Conservation (phyloP, 2,113 vertebrate species). For the Forbesichthys papilliferus region DNA sequence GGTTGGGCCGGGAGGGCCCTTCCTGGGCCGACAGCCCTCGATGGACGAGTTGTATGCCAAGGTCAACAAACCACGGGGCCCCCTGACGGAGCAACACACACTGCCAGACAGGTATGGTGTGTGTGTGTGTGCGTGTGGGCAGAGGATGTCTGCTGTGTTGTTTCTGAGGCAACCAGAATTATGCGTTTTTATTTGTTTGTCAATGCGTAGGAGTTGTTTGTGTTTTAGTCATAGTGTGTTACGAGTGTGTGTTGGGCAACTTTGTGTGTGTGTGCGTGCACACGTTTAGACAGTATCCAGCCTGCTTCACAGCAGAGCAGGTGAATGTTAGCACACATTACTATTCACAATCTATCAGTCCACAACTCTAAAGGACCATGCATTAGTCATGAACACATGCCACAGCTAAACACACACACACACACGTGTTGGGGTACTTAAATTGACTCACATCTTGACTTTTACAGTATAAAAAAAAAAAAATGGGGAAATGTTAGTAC, state of each 20-base stretch:
- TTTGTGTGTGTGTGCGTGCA: slow-evolving; percentile 1
- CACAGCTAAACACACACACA: slow-evolving; percentile 13
- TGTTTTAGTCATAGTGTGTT: background rate
- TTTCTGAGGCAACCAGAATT: too few relatives aligned
- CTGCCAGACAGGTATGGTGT: slow-evolving; percentile 80
- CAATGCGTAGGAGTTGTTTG: background rate
- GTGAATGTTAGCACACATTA: slow-evolving; percentile 41
- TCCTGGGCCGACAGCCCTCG: slow-evolving; percentile 59
- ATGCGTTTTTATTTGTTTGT: background rate
- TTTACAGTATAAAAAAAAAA: background rate
- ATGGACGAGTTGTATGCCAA: slow-evolving; percentile 89
- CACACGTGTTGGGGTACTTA: slow-evolving; percentile 4
- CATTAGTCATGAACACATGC: slow-evolving; percentile 55
- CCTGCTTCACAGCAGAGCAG: slow-evolving; percentile 1
- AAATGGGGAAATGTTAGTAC: too few relatives aligned
- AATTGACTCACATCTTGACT: slow-evolving; percentile 6
- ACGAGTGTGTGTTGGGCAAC: background rate
- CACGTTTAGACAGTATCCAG: background rate
- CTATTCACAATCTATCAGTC: slow-evolving; percentile 33
- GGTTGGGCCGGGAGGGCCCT: background rate
- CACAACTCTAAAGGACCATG: slow-evolving; percentile 22
- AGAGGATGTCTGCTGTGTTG: background rate
- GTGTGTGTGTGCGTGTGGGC: background rate
- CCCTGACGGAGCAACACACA: slow-evolving; percentile 42
- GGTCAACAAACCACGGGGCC: slow-evolving; percentile 86